Conservation (phyloP, 1,140 invertebrate genomes). For the Drosophila bipectinata region DNA sequence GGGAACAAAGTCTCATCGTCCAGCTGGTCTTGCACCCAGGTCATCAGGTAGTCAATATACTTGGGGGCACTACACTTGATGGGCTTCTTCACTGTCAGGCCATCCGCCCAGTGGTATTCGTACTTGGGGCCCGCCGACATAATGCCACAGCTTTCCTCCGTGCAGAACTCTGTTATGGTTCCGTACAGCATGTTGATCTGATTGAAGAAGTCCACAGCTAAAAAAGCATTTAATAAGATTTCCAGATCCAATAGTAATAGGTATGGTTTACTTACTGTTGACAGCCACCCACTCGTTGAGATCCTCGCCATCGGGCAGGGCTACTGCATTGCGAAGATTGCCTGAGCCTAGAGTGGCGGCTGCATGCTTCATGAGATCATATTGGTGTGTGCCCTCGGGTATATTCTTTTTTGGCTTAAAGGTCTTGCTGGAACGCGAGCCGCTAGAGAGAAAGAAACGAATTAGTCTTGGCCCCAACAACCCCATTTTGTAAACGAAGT, state of each 20-base stretch:
- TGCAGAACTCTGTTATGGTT: constrained; percentile 99
- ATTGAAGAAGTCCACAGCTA: constrained; percentile 99
- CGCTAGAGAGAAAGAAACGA: constrained; percentile 43
- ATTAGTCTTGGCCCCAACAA: constrained; percentile 37
- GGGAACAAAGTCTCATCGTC: constrained; percentile 99
- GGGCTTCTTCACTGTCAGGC: constrained; percentile 98
- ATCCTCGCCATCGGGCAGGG: constrained; percentile 99
- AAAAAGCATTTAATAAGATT: background rate
- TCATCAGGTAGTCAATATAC: constrained; percentile 99
- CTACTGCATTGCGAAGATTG: constrained; percentile 97
- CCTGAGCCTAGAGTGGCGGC: constrained; percentile 98
- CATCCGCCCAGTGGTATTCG: constrained; percentile 99
- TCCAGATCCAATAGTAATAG: background rate
- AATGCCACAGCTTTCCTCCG: constrained; percentile 98
- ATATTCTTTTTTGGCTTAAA: constrained; percentile 99
- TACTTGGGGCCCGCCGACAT: constrained; percentile 99
- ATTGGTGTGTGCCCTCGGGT: constrained; percentile 99
- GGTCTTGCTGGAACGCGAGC: constrained; percentile 94
- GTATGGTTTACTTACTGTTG: constrained; percentile 91
- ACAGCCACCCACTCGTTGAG: constrained; percentile 99
- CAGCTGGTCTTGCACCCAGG: constrained; percentile 99
- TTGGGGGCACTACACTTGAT: constrained; percentile 99
- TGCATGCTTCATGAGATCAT: constrained; percentile 99
- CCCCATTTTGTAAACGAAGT: constrained; percentile 23
- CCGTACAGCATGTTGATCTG: constrained; percentile 99